These are phyloP conservation scores for Lepidostoma basale DNA, from an alignment of 1,140 invertebrate genomes.

Conservation along the genomic window DNA sequence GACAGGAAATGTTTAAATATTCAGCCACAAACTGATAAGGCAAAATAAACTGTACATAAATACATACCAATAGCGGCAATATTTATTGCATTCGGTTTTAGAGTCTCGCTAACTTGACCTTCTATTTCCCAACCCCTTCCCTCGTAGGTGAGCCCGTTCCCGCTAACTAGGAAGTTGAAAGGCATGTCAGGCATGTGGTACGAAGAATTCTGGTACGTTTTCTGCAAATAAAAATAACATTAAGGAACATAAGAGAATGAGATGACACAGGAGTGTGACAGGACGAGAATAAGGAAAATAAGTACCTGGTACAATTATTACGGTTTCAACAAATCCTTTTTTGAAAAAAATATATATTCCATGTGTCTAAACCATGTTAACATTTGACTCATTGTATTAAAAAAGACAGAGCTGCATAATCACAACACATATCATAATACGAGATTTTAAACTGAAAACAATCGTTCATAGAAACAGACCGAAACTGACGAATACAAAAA, in stretches of 20 bases:
- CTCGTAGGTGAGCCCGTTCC: conserved; percentile 34
- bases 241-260: background rate
- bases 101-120: conserved; percentile 5
- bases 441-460: too few species aligned
- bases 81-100: conserved; percentile 23
- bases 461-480: too few species aligned
- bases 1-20: background rate
- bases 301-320: too few species aligned
- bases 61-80: conserved; percentile 33
- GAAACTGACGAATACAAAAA: too few species aligned
- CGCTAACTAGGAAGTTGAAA: conserved; percentile 37
- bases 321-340: too few species aligned
- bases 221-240: conserved; percentile 21
- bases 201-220: conserved; percentile 14
- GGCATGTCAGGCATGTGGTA: conserved; percentile 36
- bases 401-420: too few species aligned
- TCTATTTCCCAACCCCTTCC: conserved; percentile 25
- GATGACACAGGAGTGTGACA: background rate
- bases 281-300: background rate
- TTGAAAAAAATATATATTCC: too few species aligned
- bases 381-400: too few species aligned
- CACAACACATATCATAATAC: too few species aligned
- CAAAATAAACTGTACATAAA: background rate
- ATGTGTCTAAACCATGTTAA: too few species aligned
- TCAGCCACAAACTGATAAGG: background rate